Base-by-base conservation (phyloP, 2,888 invertebrate genomes). In the Stegophylla sp. region DNA sequence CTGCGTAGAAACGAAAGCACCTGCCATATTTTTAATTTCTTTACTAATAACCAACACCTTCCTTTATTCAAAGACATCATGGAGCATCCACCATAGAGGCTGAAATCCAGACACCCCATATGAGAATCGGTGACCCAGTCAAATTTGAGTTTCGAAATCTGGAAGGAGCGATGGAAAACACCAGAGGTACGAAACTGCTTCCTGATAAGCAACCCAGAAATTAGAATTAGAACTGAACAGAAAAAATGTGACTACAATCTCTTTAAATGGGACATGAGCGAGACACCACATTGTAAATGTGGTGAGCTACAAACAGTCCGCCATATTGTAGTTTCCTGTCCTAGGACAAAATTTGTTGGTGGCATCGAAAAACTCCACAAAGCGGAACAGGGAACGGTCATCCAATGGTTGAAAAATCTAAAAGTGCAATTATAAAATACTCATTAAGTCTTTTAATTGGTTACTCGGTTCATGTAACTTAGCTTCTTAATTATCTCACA, bases 101-200 rank as follows among this genome's bases (percentile, higher is more conserved):
- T 56, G 20, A 56, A 56, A 23, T 56, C 56, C 56, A 56, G 56
- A 23, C 56, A 59, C 59, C 2, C 59, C 59, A 59, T 59, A 26
- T 28, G 13, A 26, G 28, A 59, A 59, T 26, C 28, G 1, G 28
- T 26, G 1, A 59, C 26, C 26, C 59, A 28, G 56, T 10, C 23
- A 23, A 23, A 56, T 4, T 23, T 23, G 7, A 26, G 26, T 13
- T 15, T 13, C 59, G 59, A 59, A 59, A 59, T 26, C 34, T 34
- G 34, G 34, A 34, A 34, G 7, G 34, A 7, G 3, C 34, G 34
- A 5, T 34, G 34, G 34, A 34, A 34, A 34, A 34, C 34, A 5
- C 7, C 34, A 34, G 34, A 34, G 34, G 34, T 34, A 3, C 34
- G 34, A 7, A 34, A 34, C 34, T 34, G 34, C 34, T 34, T 34